A percentile compares a stretch with the other conserved stretches of the same genome.
Evolutionary conservation across 2,113 vertebrate species (phyloP).

Genomic region (Anser cygnoides): DNA sequence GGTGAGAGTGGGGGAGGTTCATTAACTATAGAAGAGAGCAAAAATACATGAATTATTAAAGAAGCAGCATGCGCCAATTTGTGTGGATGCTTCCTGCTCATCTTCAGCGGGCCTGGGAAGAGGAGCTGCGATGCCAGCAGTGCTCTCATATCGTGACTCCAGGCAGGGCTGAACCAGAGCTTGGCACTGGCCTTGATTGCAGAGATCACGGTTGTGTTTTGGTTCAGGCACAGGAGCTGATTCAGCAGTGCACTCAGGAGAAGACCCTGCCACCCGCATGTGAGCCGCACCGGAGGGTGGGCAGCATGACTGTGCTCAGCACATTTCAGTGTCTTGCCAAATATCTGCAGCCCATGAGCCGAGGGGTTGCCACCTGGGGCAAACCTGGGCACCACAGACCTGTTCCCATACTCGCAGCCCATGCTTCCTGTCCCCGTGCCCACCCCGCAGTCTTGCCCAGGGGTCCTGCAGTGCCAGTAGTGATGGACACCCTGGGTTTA

Average conservation of each 20-base stretch:
- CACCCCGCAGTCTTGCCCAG: not conserved
- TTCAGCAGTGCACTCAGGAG: not conserved
- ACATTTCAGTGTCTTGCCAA: not conserved
- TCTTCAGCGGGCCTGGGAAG: slow-evolving; percentile 60
- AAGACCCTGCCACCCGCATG: not conserved
- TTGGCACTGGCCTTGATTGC: slow-evolving; percentile 62
- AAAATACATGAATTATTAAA: slow-evolving; percentile 79
- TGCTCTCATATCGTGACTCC: slow-evolving; percentile 37
- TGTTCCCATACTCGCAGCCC: not conserved
- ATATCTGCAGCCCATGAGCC: not conserved
- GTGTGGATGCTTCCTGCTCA: slow-evolving; percentile 68
- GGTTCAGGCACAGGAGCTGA: slow-evolving; percentile 26
- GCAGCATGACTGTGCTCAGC: not conserved
- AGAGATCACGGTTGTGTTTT: slow-evolving; percentile 53
- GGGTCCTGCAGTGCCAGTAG: fast-evolving
- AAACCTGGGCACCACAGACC: not conserved
- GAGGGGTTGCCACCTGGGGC: fast-evolving
- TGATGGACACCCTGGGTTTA: not conserved
- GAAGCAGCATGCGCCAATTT: slow-evolving; percentile 60
- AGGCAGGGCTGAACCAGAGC: slow-evolving; percentile 32
- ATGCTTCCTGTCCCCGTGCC: not conserved
- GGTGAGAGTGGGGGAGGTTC: slow-evolving; percentile 64
- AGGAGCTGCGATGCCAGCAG: slow-evolving; percentile 60
- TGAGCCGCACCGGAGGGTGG: slow-evolving; percentile 10
- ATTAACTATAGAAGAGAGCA: slow-evolving; percentile 76